These are phyloP conservation scores for Drosophila cracens DNA, from an alignment of 2,888 invertebrate genomes.

Conservation along the genomic window DNA sequence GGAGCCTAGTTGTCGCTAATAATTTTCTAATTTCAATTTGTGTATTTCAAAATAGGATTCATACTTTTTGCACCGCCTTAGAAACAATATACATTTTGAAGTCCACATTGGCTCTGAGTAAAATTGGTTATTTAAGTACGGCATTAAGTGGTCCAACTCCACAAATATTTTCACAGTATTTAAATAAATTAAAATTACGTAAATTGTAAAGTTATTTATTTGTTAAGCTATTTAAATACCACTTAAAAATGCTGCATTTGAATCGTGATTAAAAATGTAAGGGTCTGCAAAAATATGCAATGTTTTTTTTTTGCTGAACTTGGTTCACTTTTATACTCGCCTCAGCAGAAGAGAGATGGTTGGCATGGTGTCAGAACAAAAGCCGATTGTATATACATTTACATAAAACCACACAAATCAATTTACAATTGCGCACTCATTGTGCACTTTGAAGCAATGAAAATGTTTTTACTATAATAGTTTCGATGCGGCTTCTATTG, in stretches of 20 bases:
- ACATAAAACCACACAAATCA: constrained; percentile 74
- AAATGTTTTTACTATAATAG: constrained; percentile 66
- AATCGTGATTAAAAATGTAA: constrained; percentile 60
- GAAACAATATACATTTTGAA: background rate
- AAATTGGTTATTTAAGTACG: background rate
- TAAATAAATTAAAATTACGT: constrained; percentile 36
- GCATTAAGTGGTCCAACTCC: background rate
- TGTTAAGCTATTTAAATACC: constrained; percentile 32
- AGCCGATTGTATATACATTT: constrained; percentile 7
- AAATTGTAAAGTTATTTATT: constrained; percentile 18
- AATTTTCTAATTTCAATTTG: background rate
- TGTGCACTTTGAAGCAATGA: constrained; percentile 54
- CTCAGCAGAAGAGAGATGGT: background rate
- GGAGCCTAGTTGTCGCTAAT: background rate
- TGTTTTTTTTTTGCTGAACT: constrained; percentile 33
- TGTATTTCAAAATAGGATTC: background rate
- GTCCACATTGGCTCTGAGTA: background rate
- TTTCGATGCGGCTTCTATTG: constrained; percentile 72
- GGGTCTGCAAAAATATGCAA: constrained; percentile 37
- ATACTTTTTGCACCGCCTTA: background rate
- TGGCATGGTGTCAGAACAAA: constrained; percentile 6
- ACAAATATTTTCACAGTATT: background rate
- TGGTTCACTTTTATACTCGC: constrained; percentile 21
- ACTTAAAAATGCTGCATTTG: constrained; percentile 45
- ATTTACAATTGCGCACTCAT: constrained; percentile 65